Evolutionary conservation across 2,888 invertebrate genomes (phyloP).

Genomic region (Tipula unca): DNA sequence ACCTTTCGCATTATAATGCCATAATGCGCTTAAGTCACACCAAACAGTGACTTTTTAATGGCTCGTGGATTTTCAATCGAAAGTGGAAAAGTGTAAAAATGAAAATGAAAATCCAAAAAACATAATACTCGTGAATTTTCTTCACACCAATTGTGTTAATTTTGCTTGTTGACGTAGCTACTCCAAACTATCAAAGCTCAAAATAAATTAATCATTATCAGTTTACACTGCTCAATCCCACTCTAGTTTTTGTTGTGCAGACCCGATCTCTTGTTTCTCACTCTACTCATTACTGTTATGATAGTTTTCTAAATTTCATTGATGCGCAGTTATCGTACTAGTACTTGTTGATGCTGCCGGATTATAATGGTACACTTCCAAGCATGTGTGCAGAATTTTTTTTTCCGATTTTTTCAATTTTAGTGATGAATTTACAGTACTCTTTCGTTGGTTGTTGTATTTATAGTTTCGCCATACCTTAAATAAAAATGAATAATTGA

Average conservation of each 20-base stretch:
- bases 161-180: too few relatives aligned
- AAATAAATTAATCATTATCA: neutral
- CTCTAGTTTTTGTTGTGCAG: neutral
- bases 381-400: slow-evolving; percentile 46
- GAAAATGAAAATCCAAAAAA: too few relatives aligned
- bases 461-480: neutral
- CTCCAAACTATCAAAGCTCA: too few relatives aligned
- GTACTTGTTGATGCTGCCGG: neutral
- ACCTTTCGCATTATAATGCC: too few relatives aligned
- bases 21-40: too few relatives aligned
- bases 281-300: too few relatives aligned
- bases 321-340: neutral
- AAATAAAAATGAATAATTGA: neutral
- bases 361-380: neutral
- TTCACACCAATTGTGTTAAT: too few relatives aligned
- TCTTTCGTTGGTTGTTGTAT: neutral
- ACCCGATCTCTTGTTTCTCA: neutral
- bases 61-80: too few relatives aligned
- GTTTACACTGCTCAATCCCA: neutral
- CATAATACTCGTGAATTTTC: too few relatives aligned
- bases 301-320: neutral
- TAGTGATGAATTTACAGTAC: neutral
- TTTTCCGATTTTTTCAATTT: neutral
- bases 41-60: too few relatives aligned
- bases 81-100: too few relatives aligned